Evolutionary conservation across 2,888 invertebrate genomes (phyloP), one percentile per base, ranked within the genome.

Genomic region (Leucophora obtusa): DNA sequence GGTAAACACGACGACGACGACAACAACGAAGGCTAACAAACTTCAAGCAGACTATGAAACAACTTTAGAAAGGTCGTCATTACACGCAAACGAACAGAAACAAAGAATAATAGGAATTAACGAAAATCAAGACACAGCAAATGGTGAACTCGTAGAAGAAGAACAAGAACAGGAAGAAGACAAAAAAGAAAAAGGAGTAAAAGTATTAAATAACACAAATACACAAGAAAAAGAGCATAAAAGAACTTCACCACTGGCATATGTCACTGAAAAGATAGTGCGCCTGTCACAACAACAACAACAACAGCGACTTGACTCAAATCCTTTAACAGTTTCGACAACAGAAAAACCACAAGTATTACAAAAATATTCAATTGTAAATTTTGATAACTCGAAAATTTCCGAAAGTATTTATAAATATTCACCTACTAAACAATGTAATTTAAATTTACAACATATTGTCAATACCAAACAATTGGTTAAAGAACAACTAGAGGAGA

Each of bases 221-320:
- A n/a, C 47, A 15, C n/a, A 47, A 53, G 24, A 60, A 60, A 17
- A 28, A 50, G 47, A 77, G 15, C 24, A 66, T 50, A 68, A 76
- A 33, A 18, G 35, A 68, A 75, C 43, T 35, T 79, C 78, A 77
- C 82, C 82, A 83, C 85, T 84, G 82, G 80, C 82, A 75, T 77
- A 60, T 75, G 78, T 82, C 63, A 82, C 74, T 63, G 79, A 63
- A 35, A 81, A 83, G 53, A 51, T 70, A 79, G 75, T 83, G 83
- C 84, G 84, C 82, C 74, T 84, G 84, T 77, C 82, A 62, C 82
- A 73, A 77, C 79, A 59, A 56, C 47, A 62, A 47, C 65, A 81
- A 43, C 71, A 69, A 50, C 73, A 33, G 58, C 65, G 56, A 58
- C 62, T 53, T 6, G 7, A 21, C 47, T 18, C 51, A 38, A 65